phyloP scores from a whole-genome alignment of 1,140 invertebrate genomes.

The Zaprionus vittiger region DNA sequence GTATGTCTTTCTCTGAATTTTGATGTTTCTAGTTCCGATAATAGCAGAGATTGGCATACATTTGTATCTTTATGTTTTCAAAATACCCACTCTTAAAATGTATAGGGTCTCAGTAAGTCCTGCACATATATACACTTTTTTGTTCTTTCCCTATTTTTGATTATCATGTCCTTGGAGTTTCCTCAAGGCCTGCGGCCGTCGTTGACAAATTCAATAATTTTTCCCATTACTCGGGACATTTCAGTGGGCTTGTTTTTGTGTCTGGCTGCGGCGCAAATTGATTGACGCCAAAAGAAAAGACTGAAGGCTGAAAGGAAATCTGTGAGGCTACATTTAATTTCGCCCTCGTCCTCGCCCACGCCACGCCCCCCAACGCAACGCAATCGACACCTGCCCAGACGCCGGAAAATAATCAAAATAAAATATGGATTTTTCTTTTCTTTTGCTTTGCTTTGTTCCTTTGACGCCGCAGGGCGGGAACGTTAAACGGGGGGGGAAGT shows the following conservation, averaged over 20 bases:
- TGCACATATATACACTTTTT: not conserved
- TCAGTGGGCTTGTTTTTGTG: conserved; percentile 69
- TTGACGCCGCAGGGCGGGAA: not conserved
- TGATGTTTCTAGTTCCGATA: too few species aligned
- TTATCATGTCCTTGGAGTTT: conserved; percentile 1
- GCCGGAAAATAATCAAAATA: conserved; percentile 82
- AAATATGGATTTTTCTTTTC: conserved; percentile 78
- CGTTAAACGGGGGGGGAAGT: not conserved
- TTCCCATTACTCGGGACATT: conserved; percentile 76
- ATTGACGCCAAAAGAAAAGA: conserved; percentile 74
- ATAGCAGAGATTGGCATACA: too few species aligned
- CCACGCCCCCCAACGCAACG: conserved; percentile 25
- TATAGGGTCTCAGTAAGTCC: not conserved
- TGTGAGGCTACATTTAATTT: conserved; percentile 75
- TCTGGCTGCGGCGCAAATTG: conserved; percentile 69
- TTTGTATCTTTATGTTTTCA: too few species aligned
- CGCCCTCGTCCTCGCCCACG: conserved; percentile 8
- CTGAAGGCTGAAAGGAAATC: conserved; percentile 36
- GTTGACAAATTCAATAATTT: conserved; percentile 84
- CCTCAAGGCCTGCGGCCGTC: conserved; percentile 64
- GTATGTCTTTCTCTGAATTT: too few species aligned
- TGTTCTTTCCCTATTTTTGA: conserved; percentile 3
- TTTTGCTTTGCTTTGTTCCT: conserved; percentile 40
- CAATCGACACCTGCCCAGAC: conserved; percentile 77
- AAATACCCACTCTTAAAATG: too few species aligned